Conservation (phyloP, 1,140 invertebrate genomes). For the Drosophila varians region DNA sequence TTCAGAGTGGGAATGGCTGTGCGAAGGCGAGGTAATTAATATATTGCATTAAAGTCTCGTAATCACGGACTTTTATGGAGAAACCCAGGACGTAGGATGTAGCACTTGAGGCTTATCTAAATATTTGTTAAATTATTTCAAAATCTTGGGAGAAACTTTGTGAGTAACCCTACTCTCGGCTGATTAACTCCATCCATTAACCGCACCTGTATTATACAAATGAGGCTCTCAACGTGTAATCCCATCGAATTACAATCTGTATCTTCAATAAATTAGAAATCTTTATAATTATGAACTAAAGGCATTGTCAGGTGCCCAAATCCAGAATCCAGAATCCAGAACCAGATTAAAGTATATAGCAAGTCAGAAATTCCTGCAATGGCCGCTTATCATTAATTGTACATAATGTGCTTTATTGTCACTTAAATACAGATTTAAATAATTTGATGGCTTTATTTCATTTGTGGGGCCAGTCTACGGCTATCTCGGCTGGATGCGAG, state of each 20-base stretch:
- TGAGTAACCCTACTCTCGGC: conserved; percentile 15
- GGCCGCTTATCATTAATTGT: conserved; percentile 57
- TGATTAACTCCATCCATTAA: conserved; percentile 25
- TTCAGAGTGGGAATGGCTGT: conserved; percentile 9
- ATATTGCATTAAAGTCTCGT: conserved; percentile 73
- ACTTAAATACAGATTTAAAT: conserved; percentile 77
- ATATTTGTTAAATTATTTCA: neutral
- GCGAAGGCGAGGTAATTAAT: conserved; percentile 63
- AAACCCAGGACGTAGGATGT: conserved; percentile 16
- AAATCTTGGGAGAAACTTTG: neutral
- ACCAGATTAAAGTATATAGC: neutral
- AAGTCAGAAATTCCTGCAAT: conserved; percentile 35
- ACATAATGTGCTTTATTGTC: conserved; percentile 75
- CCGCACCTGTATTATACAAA: conserved; percentile 21
- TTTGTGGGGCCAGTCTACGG: conserved; percentile 23
- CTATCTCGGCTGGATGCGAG: conserved; percentile 11
- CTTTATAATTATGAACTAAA: conserved; percentile 2
- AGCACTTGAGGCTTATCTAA: conserved; percentile 15
- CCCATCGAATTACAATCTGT: conserved; percentile 17
- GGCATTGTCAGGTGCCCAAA: conserved; percentile 21
- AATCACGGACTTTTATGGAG: conserved; percentile 66
- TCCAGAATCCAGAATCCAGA: conserved; percentile 12
- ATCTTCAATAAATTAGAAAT: conserved; percentile 23
- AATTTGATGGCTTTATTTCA: conserved; percentile 73
- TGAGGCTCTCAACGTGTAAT: conserved; percentile 12